phyloP scores from a whole-genome alignment of 1,140 invertebrate species.

The Saccostrea cuccullata region DNA sequence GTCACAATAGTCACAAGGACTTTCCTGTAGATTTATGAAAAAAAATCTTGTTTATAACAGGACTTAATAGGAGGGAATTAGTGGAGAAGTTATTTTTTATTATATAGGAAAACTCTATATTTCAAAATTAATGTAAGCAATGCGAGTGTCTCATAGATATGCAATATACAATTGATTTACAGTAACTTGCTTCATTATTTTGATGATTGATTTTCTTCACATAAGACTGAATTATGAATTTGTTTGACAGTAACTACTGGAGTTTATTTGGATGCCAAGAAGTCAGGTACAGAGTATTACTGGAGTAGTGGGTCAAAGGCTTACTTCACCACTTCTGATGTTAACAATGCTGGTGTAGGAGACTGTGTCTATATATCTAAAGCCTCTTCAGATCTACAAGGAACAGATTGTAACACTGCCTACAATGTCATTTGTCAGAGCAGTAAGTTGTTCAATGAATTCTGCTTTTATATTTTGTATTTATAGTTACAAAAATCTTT shows the following conservation, averaged over 20 bases:
- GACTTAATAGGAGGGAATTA: too few species aligned
- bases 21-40: too few species aligned
- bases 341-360: conserved; percentile 38
- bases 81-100: too few species aligned
- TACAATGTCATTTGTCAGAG: conserved; percentile 48
- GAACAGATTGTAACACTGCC: conserved; percentile 36
- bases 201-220: too few species aligned
- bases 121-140: too few species aligned
- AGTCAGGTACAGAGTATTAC: conserved; percentile 46
- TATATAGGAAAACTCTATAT: too few species aligned
- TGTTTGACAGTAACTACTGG: neutral
- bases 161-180: too few species aligned
- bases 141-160: too few species aligned
- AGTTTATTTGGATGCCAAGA: conserved; percentile 48
- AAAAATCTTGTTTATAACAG: too few species aligned
- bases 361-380: conserved; percentile 47
- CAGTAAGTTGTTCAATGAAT: conserved; percentile 30
- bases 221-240: neutral
- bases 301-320: conserved; percentile 49
- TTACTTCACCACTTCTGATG: conserved; percentile 42
- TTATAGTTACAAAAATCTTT: too few species aligned
- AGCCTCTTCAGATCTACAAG: conserved; percentile 24
- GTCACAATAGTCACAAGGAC: too few species aligned
- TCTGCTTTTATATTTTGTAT: neutral
- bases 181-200: too few species aligned